phyloP scores from a whole-genome alignment of 1,140 invertebrate genomes.

The Phymorhynchus buccinoides region DNA sequence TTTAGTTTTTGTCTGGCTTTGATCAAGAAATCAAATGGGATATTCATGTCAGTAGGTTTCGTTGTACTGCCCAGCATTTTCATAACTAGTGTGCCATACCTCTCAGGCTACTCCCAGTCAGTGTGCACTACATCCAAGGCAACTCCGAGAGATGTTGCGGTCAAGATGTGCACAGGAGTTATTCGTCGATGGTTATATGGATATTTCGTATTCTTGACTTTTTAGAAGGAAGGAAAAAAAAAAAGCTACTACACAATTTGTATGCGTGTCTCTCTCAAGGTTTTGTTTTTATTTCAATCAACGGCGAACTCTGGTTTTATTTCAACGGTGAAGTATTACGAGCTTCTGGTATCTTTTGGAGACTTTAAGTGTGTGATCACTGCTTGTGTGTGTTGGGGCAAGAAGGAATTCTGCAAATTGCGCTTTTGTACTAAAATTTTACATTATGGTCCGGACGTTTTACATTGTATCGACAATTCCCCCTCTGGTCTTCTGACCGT shows the following conservation, averaged over 20 bases:
- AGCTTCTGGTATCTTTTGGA: neutral
- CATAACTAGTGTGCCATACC: neutral
- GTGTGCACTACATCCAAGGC: no score
- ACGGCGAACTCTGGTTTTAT: neutral
- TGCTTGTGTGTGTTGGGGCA: neutral
- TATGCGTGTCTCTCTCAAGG: no score
- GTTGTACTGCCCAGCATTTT: neutral
- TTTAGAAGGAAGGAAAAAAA: no score
- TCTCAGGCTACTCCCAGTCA: neutral
- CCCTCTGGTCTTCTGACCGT: no score
- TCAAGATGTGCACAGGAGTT: neutral
- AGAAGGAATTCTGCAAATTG: no score
- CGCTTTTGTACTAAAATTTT: no score
- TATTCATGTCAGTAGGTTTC: neutral
- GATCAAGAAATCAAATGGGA: neutral
- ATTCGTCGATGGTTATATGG: no score
- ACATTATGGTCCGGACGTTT: no score
- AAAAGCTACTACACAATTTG: no score
- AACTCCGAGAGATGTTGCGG: neutral
- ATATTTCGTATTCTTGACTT: no score
- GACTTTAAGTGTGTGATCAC: neutral
- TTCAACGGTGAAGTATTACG: neutral
- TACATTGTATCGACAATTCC: no score
- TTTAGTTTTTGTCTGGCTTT: neutral
- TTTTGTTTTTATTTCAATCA: neutral